These are phyloP conservation scores for Anguilla marmorata DNA, from an alignment of 2,797 vertebrate species.

Conservation along the genomic window DNA sequence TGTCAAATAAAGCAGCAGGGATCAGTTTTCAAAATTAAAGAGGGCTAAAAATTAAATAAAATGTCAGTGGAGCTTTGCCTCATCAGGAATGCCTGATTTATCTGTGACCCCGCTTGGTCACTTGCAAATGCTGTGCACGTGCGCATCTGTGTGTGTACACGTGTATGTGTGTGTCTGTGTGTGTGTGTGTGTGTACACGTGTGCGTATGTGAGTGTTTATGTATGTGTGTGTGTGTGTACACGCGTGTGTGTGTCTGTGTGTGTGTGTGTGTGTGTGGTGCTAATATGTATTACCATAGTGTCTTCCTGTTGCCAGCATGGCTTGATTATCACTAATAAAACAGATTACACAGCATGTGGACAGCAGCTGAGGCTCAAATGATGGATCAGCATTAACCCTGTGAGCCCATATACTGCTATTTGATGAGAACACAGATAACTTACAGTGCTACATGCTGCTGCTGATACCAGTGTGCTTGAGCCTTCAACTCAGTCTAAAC, in stretches of 20 bases:
- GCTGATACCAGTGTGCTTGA: not conserved
- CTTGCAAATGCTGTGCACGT: not conserved
- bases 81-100: not conserved
- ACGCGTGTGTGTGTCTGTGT: not conserved
- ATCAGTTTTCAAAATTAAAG: slow-evolving; percentile 2
- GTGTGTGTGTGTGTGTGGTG: not conserved
- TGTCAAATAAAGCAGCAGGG: not conserved
- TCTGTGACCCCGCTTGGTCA: not conserved
- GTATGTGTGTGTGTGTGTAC: not conserved
- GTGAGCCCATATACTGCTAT: not conserved
- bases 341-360: slow-evolving; percentile 14
- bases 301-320: not conserved
- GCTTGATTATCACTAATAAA: slow-evolving; percentile 21
- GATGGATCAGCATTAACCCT: not conserved
- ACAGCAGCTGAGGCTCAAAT: not conserved
- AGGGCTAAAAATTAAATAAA: not conserved
- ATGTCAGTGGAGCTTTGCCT: too few relatives aligned
- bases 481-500: not conserved
- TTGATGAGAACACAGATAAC: not conserved
- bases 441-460: not conserved
- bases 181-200: not conserved
- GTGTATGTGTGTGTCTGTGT: not conserved
- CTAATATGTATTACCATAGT: not conserved
- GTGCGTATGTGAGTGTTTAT: not conserved
- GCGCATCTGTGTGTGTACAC: not conserved